Base-by-base conservation (phyloP, 2,888 invertebrate species). In the Monoplex corrugatus region DNA sequence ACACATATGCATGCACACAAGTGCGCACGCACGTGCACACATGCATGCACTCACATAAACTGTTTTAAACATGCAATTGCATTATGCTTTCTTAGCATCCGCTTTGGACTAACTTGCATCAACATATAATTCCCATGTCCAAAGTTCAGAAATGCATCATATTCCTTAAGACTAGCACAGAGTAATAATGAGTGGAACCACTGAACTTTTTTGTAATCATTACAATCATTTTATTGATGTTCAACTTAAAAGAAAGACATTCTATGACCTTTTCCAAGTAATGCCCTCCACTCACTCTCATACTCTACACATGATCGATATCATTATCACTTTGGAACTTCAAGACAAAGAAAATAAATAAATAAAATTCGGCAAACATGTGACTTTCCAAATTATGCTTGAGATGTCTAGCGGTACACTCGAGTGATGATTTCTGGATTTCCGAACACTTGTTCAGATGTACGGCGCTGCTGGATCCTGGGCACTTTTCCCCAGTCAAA, bases 401-500 rank as follows among this genome's bases (percentile, higher is more conserved):
- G 10, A 44, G 40, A n/a, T 1, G 43, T 80, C 91, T 91, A 94
- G 91, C 94, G 91, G 89, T 93, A 94, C 38, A 94, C 93, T 90
- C 93, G 93, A 10, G 95, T 95, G n/a, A 94, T 91, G 40, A 94
- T 92, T 90, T 95, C 94, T 35, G 95, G 94, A 5, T 93, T 92
- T 50, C 93, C 94, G 90, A 94, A 94, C 32, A 91, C 91, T 44
- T 91, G 90, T n/a, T 93, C 93, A 23, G 93, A 86, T 75, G 92
- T 93, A 88, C 95, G 87, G 85, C 95, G 87, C 45, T 94, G 92
- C 72, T 94, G 93, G 32, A 93, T 90, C 35, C 93, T 80, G 0
- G 95, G 95, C 72, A 95, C 91, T 90, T 94, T 94, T 0, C 94
- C 93, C 95, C 95, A 95, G 90, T 95, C 94, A 92, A 95, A 94